These are phyloP conservation scores for Dynastes maya DNA, from an alignment of 2,888 invertebrate genomes.

Conservation along the genomic window DNA sequence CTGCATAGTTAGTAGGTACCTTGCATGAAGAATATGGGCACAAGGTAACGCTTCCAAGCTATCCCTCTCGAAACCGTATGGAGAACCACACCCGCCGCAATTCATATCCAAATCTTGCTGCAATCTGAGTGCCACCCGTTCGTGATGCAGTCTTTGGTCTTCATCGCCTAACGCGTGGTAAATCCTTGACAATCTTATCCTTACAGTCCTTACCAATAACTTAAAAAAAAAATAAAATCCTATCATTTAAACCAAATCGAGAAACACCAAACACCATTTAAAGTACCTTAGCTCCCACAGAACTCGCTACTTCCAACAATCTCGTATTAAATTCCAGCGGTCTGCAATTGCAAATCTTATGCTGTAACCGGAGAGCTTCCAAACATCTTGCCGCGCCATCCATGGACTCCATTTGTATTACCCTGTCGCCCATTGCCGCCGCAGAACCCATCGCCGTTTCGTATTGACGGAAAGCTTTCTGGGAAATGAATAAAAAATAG, in stretches of 20 bases:
- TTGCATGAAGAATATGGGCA: slow-evolving; percentile 89
- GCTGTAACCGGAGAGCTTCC: slow-evolving; percentile 83
- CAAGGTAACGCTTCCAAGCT: slow-evolving; percentile 88
- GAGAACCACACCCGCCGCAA: slow-evolving; percentile 87
- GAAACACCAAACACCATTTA: not conserved
- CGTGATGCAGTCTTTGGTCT: slow-evolving; percentile 84
- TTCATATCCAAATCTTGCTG: slow-evolving; percentile 82
- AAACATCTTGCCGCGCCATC: slow-evolving; percentile 88
- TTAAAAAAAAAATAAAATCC: slow-evolving; percentile 62
- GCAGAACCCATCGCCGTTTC: slow-evolving; percentile 90
- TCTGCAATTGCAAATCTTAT: slow-evolving; percentile 90
- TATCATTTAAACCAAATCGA: not conserved
- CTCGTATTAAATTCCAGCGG: slow-evolving; percentile 90
- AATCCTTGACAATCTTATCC: slow-evolving; percentile 84
- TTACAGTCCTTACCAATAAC: slow-evolving; percentile 86
- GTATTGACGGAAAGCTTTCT: slow-evolving; percentile 85
- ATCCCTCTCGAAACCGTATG: slow-evolving; percentile 82
- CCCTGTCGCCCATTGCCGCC: slow-evolving; percentile 85
- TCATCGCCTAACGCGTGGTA: slow-evolving; percentile 88
- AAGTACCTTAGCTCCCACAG: slow-evolving; percentile 87
- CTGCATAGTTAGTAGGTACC: slow-evolving; percentile 71
- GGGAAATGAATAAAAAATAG: slow-evolving; percentile 56
- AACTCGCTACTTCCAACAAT: slow-evolving; percentile 86
- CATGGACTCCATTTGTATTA: slow-evolving; percentile 93
- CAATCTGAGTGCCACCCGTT: slow-evolving; percentile 78